A percentile compares a stretch with the other conserved stretches of the same genome.
Conservation (phyloP, 2,113 vertebrate species). For the Podocnemis expansa region DNA sequence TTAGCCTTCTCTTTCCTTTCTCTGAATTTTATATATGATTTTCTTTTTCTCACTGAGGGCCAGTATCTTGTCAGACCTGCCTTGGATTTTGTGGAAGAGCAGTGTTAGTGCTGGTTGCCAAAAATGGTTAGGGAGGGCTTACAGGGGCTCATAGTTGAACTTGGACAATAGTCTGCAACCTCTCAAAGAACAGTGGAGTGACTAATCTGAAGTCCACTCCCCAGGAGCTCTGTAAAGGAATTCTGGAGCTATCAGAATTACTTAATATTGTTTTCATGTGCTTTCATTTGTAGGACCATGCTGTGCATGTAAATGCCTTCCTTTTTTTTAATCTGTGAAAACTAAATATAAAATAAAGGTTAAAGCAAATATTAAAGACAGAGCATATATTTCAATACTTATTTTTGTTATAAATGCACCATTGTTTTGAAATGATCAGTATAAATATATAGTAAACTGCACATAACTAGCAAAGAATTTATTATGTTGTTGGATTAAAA, state of each 20-base stretch:
- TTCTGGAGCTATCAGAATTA: neutral
- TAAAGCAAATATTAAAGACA: neutral
- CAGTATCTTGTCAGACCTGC: neutral
- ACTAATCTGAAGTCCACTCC: neutral
- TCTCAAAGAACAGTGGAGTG: neutral
- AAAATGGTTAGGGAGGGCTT: neutral
- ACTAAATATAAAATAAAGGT: neutral
- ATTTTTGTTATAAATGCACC: neutral
- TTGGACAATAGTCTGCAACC: neutral
- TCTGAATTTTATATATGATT: neutral
- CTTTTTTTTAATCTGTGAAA: neutral
- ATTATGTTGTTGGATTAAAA: neutral
- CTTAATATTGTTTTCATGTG: neutral
- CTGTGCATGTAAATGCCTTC: neutral
- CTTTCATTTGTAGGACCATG: neutral
- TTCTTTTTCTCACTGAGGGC: neutral
- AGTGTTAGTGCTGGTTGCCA: neutral
- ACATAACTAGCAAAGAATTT: neutral
- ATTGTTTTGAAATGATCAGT: neutral
- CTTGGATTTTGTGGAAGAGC: neutral
- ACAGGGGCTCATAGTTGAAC: neutral
- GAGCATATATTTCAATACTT: neutral
- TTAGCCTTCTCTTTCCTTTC: neutral
- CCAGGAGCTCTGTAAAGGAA: neutral
- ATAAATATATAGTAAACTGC: neutral